Evolutionary conservation across 92 coral and sea anemone species (phyloP).

Genomic region (Porites rus): DNA sequence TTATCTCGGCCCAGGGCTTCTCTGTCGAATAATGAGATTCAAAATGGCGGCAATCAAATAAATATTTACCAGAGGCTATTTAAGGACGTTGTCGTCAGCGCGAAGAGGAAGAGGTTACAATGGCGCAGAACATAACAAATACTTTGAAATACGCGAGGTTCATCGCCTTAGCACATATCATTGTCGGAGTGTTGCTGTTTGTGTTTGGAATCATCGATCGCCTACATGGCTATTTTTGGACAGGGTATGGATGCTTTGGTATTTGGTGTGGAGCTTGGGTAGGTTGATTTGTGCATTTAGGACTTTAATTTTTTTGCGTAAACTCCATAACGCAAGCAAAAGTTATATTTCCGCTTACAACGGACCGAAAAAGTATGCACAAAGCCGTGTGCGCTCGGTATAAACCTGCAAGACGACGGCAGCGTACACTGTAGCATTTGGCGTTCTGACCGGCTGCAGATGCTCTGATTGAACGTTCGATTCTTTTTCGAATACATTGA

Average conservation of each 20-base stretch:
- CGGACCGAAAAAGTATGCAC: too few species aligned
- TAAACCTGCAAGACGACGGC: too few species aligned
- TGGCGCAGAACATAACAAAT: slow-evolving; percentile 18
- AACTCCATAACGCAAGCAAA: too few species aligned
- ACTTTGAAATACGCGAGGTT: slow-evolving; percentile 17
- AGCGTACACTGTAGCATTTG: too few species aligned
- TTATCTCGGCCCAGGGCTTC: neutral
- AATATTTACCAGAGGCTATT: neutral
- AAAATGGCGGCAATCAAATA: slow-evolving; percentile 8
- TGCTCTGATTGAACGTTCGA: too few species aligned
- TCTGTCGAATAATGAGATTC: neutral
- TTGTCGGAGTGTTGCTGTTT: slow-evolving; percentile 27
- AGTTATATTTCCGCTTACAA: too few species aligned
- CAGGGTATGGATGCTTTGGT: slow-evolving; percentile 30
- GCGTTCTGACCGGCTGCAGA: too few species aligned
- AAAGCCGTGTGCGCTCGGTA: too few species aligned
- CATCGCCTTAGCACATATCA: slow-evolving; percentile 26
- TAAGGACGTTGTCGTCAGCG: neutral
- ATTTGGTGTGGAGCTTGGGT: slow-evolving; percentile 59
- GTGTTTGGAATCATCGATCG: slow-evolving; percentile 50
- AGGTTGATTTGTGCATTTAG: neutral
- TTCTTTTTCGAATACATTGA: too few species aligned
- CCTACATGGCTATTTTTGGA: slow-evolving; percentile 27
- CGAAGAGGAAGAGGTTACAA: neutral
- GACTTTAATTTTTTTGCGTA: too few species aligned